Evolutionary conservation across 1,140 invertebrate genomes (phyloP).

Genomic region (Penaeus japonicus): DNA sequence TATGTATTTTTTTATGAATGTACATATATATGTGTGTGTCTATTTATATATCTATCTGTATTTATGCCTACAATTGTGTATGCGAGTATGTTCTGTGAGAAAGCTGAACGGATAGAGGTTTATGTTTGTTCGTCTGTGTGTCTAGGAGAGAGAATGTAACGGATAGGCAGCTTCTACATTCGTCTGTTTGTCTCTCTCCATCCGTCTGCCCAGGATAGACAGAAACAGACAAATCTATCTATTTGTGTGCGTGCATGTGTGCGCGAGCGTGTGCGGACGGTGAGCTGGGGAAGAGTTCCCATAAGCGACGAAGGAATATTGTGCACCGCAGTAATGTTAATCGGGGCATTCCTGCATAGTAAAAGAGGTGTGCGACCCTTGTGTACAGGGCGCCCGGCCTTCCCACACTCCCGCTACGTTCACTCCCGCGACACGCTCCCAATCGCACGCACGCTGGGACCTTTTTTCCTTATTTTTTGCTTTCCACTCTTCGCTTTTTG

Average conservation of each 20-base stretch:
- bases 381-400: no score
- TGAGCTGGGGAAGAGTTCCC: no score
- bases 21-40: background rate
- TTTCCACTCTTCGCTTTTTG: background rate
- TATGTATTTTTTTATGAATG: background rate
- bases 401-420: no score
- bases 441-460: background rate
- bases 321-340: background rate
- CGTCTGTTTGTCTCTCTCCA: no score
- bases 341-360: slow-evolving; percentile 1
- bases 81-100: background rate
- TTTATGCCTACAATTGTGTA: background rate
- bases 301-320: background rate
- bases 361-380: background rate
- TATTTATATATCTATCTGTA: background rate
- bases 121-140: no score
- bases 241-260: no score
- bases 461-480: background rate
- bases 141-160: no score
- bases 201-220: no score
- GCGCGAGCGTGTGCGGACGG: no score
- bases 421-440: background rate
- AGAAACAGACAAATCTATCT: no score
- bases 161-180: no score
- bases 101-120: no score